Evolutionary conservation across 1,140 invertebrate species (phyloP).

Genomic region (Drosophila neocordata): DNA sequence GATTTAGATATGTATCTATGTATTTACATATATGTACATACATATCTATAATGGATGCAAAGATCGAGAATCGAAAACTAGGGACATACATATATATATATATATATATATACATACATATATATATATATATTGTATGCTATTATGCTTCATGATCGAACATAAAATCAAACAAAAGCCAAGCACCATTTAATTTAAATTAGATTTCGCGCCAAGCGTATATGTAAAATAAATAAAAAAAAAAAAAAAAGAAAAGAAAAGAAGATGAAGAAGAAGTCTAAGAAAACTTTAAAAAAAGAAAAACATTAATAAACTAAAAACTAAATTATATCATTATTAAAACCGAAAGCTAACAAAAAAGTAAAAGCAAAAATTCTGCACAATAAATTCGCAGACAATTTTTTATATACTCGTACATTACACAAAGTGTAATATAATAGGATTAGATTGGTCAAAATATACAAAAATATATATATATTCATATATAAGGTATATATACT

Average conservation of each 20-base stretch:
- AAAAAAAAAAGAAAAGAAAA: background rate
- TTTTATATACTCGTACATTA: slow-evolving; percentile 5
- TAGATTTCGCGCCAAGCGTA: slow-evolving; percentile 49
- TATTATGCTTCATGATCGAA: background rate
- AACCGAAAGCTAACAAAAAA: background rate
- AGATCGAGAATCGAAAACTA: background rate
- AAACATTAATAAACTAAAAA: background rate
- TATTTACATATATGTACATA: background rate
- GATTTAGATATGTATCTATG: background rate
- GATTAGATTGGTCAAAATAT: background rate
- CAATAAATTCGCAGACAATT: slow-evolving; percentile 3
- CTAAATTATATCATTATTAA: slow-evolving; percentile 2
- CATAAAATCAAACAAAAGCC: background rate
- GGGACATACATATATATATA: background rate
- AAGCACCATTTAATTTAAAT: slow-evolving; percentile 39
- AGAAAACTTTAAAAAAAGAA: slow-evolving; percentile 1
- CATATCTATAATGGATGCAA: background rate
- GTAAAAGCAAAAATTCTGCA: slow-evolving; percentile 1
- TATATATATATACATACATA: background rate
- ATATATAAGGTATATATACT: background rate
- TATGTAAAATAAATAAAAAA: slow-evolving; percentile 3
- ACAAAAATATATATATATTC: background rate
- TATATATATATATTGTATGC: no score
- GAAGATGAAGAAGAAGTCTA: no score
- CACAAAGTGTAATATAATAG: slow-evolving; percentile 9